Conservation (phyloP, 2,113 vertebrate species). For the Siniperca knerii region DNA sequence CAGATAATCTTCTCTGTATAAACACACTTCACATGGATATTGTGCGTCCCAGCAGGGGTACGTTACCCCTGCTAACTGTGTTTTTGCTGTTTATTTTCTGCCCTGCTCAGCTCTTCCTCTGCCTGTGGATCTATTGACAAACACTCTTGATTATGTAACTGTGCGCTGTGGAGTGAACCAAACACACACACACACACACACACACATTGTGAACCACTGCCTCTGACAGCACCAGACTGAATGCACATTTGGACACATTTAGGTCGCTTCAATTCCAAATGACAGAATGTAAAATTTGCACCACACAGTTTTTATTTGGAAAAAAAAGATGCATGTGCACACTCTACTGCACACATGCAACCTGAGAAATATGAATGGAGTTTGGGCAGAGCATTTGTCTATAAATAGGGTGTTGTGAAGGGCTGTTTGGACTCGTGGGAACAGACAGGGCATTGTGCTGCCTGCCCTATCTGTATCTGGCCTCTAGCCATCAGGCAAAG, state of each 20-base stretch:
- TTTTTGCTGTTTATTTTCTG: slow-evolving; percentile 24
- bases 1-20: not conserved
- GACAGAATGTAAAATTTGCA: not conserved
- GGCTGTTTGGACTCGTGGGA: slow-evolving; percentile 65
- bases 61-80: not conserved
- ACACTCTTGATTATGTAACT: slow-evolving; percentile 56
- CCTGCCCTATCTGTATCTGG: slow-evolving; percentile 66
- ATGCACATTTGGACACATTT: slow-evolving; percentile 25
- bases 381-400: slow-evolving; percentile 41
- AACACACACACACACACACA: not conserved
- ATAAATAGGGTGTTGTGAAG: slow-evolving; percentile 72
- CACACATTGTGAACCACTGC: not conserved
- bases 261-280: not conserved
- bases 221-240: slow-evolving; percentile 13
- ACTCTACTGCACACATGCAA: slow-evolving; percentile 4
- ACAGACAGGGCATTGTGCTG: slow-evolving; percentile 75
- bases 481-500: slow-evolving; percentile 60
- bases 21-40: slow-evolving; percentile 23
- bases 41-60: not conserved
- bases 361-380: slow-evolving; percentile 65
- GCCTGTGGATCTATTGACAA: slow-evolving; percentile 58
- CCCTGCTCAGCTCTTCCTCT: slow-evolving; percentile 33
- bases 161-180: slow-evolving; percentile 1
- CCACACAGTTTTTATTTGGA: not conserved
- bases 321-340: not conserved